Conservation (phyloP, 1,140 invertebrate species). For the Ladona fulva region DNA sequence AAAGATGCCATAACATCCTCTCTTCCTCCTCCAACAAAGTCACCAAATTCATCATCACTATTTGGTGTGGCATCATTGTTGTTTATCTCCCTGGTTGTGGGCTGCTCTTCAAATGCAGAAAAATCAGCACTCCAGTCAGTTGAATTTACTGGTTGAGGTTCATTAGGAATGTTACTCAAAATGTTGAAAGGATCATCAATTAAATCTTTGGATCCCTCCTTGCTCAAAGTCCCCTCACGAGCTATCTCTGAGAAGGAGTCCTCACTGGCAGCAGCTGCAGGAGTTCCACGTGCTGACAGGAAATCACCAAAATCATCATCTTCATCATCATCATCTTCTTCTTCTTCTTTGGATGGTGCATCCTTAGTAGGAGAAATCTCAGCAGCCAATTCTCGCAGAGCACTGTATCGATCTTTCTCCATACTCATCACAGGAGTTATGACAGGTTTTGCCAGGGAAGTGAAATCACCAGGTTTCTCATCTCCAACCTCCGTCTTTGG, state of each 20-base stretch:
- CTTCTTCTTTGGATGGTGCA: not conserved
- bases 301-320: slow-evolving; percentile 52
- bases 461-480: not conserved
- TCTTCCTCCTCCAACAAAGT: slow-evolving; percentile 27
- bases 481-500: not conserved
- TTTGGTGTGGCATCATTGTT: not conserved
- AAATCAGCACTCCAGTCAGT: not conserved
- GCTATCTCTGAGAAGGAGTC: slow-evolving; percentile 21
- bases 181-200: not conserved
- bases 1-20: not conserved
- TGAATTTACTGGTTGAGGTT: not conserved
- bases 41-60: slow-evolving; percentile 31
- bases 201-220: not conserved
- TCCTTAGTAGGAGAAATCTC: slow-evolving; percentile 15
- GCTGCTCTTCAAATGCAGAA: not conserved
- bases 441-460: not conserved
- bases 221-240: not conserved
- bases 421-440: slow-evolving; percentile 32
- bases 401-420: slow-evolving; percentile 43
- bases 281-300: slow-evolving; percentile 33
- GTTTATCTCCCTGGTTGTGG: not conserved
- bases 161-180: not conserved
- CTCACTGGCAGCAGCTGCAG: slow-evolving; percentile 25
- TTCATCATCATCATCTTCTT: slow-evolving; percentile 18
- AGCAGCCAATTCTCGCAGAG: slow-evolving; percentile 35